Conservation (phyloP, 2,888 invertebrate genomes). For the Pomacea canaliculata region DNA sequence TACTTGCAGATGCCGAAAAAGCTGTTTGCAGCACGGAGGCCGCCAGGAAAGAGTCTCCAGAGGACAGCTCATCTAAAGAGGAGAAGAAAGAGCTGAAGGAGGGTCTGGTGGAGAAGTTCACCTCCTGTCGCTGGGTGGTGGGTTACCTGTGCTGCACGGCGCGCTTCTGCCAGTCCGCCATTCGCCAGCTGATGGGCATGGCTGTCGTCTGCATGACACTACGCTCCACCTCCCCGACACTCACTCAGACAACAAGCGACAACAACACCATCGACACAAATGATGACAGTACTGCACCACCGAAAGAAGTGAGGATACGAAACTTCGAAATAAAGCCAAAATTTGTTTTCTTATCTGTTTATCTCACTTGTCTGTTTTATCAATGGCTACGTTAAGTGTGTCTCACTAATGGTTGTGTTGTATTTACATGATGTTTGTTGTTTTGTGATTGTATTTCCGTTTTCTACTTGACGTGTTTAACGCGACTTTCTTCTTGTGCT, state of each 20-base stretch:
- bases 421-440: too few species aligned
- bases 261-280: not conserved
- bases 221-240: not conserved
- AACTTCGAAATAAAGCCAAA: slow-evolving; percentile 26
- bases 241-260: not conserved
- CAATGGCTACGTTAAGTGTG: too few species aligned
- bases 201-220: slow-evolving; percentile 37
- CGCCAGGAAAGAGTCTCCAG: not conserved
- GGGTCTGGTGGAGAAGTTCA: slow-evolving; percentile 19
- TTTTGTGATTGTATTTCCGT: too few species aligned
- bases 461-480: too few species aligned
- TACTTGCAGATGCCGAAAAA: not conserved
- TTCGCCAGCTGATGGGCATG: slow-evolving; percentile 36
- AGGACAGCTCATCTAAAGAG: not conserved
- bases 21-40: not conserved
- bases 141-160: slow-evolving; percentile 37
- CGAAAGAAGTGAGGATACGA: not conserved
- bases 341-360: slow-evolving; percentile 53
- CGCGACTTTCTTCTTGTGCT: too few species aligned
- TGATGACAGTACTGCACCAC: not conserved
- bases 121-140: slow-evolving; percentile 36
- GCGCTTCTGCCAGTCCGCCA: slow-evolving; percentile 34
- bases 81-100: not conserved
- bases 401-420: too few species aligned
- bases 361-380: slow-evolving; percentile 21